Percentiles rank a stretch among this genome's conserved stretches.
Conservation (phyloP, 2,888 invertebrate species). For the Clostera curtula region DNA sequence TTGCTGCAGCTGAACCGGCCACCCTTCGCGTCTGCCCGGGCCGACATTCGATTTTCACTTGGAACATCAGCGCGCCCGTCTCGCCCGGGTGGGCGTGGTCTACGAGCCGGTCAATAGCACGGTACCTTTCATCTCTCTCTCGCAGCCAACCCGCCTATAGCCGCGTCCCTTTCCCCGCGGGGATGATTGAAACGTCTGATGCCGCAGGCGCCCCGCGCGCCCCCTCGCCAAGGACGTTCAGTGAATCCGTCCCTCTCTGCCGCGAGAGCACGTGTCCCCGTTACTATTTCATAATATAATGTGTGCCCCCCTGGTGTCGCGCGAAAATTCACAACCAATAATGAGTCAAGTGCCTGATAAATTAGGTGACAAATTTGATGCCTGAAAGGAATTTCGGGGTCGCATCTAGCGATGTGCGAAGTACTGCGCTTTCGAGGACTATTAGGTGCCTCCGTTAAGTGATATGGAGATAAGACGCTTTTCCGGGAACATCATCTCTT, state of each 20-base stretch:
- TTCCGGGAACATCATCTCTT: conserved; percentile 52
- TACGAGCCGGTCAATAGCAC: conserved; percentile 73
- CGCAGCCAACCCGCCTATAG: conserved; percentile 24
- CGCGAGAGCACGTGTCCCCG: conserved; percentile 72
- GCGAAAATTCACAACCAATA: conserved; percentile 71
- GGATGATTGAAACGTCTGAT: conserved; percentile 75
- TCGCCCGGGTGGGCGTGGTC: conserved; percentile 73
- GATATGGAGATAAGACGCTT: conserved; percentile 68
- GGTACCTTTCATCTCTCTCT: conserved; percentile 53
- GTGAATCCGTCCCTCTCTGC: conserved; percentile 75
- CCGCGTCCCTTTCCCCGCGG: conserved; percentile 54
- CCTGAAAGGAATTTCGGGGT: conserved; percentile 59
- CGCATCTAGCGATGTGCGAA: conserved; percentile 57
- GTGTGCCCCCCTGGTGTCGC: conserved; percentile 68
- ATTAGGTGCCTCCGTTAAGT: conserved; percentile 56
- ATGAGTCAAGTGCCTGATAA: conserved; percentile 72
- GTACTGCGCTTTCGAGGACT: conserved; percentile 53
- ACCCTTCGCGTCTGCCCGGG: conserved; percentile 67
- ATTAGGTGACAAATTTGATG: conserved; percentile 63
- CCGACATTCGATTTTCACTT: conserved; percentile 73
- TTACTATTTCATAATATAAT: conserved; percentile 72
- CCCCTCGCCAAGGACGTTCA: conserved; percentile 74
- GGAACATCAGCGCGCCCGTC: conserved; percentile 66
- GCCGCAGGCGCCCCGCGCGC: conserved; percentile 73
- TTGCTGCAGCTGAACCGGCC: conserved; percentile 54